Base-by-base conservation (phyloP, 2,797 vertebrate species). In the Pseudomugil tenellus region DNA sequence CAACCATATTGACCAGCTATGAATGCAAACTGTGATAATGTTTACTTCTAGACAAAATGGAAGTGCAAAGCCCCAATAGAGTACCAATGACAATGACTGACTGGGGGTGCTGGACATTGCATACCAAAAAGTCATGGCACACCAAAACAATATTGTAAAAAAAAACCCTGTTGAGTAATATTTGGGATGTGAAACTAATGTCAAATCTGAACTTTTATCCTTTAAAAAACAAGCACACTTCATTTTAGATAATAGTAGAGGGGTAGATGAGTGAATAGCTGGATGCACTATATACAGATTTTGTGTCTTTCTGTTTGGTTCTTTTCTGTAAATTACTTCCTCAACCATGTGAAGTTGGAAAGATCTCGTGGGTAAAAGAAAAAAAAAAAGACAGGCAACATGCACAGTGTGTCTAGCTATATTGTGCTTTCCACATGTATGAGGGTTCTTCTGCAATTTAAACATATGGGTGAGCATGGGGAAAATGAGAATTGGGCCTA, bases 11-110 rank as follows among this genome's bases (percentile, higher is more conserved):
- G 84, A 74, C 54, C 53, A 11, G 52, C 58, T 55, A 39, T 78
- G 85, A 85, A 86, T 77, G 62, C 72, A 74, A 83, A 84, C 76
- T 65, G 74, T 79, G 86, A 84, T 83, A 81, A 72, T 81, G 58
- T 76, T 70, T 74, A 48, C 62, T 57, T 77, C 35, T 14, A 35
- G 77, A 54, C 67, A 67, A 74, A 81, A 80, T 74, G 67, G 60
- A 86, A 81, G 76, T 74, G 73, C 81, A 82, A 89, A 86, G 73
- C 83, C 75, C 64, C 34, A 28, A 72, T 66, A 83, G 80, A 84
- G 87, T 83, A 87, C 48, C 67, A 78, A 31, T 55, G 46, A 60
- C 78, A 65, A 73, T 54, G 53, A 58, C 63, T 63, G 67, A 74
- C 63, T 58, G 48, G 72, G 72, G 68, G 49, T 48, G 75, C 65